phyloP scores from a whole-genome alignment of 2,888 invertebrate species.

The Liopterus haemorrhoidalis region DNA sequence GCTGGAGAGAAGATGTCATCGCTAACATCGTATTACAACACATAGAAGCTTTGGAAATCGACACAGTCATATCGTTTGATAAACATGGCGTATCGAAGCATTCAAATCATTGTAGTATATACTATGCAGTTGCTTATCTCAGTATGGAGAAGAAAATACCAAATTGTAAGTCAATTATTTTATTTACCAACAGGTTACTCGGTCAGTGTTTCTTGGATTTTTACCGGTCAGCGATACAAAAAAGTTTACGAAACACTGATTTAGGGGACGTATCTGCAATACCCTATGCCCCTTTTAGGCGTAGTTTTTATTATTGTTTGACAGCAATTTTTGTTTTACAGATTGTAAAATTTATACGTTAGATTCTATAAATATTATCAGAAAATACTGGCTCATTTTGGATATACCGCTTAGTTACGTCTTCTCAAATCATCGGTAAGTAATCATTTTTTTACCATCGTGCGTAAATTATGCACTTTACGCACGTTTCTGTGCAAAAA shows the following conservation, averaged over 20 bases:
- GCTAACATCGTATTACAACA: constrained; percentile 59
- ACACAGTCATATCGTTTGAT: constrained; percentile 90
- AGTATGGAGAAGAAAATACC: constrained; percentile 70
- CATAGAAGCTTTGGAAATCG: constrained; percentile 68
- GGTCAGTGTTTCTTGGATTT: constrained; percentile 10
- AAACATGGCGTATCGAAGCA: constrained; percentile 88
- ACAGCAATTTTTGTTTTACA: constrained; percentile 50
- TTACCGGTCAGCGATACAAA: not conserved
- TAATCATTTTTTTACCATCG: too few relatives aligned
- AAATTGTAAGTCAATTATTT: constrained; percentile 54
- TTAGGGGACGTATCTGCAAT: too few relatives aligned
- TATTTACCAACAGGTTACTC: too few relatives aligned
- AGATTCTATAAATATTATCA: constrained; percentile 75
- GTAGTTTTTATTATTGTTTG: too few relatives aligned
- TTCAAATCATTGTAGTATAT: constrained; percentile 82
- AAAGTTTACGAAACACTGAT: too few relatives aligned
- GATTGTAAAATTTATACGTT: constrained; percentile 78
- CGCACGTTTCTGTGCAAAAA: too few relatives aligned
- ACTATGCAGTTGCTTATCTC: constrained; percentile 73
- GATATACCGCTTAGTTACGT: constrained; percentile 78
- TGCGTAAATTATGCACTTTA: too few relatives aligned
- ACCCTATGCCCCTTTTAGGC: too few relatives aligned
- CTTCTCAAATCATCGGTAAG: constrained; percentile 70
- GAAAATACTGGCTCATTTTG: constrained; percentile 79
- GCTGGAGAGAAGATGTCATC: constrained; percentile 67